Percentiles rank a stretch among this genome's conserved stretches.
Conservation (phyloP, 1,140 invertebrate species). For the Araneus ventricosus region DNA sequence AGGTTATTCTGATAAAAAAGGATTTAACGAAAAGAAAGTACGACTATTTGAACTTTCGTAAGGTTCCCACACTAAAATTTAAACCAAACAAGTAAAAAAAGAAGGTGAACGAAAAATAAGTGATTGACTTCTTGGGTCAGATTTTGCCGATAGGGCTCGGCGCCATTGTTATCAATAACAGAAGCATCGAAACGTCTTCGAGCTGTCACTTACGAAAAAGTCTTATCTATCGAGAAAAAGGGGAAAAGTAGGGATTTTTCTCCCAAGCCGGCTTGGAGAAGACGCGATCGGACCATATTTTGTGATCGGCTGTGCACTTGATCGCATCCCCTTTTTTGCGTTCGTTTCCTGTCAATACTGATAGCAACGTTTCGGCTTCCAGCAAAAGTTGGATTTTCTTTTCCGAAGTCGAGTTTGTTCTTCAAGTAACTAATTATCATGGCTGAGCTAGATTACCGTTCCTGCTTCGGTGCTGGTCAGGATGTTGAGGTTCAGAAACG, state of each 20-base stretch:
- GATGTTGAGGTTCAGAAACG: conserved; percentile 61
- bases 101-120: neutral
- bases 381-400: neutral
- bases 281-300: neutral
- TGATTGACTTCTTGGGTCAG: neutral
- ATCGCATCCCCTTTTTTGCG: neutral
- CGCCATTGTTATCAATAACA: conserved; percentile 24
- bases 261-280: neutral
- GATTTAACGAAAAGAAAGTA: neutral
- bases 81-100: neutral
- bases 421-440: neutral
- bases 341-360: neutral
- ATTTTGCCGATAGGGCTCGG: neutral
- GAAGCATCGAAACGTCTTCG: neutral
- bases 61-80: neutral
- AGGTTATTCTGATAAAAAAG: neutral
- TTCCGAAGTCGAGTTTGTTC: neutral
- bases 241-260: conserved; percentile 2
- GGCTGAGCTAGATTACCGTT: conserved; percentile 70
- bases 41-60: neutral
- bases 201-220: neutral
- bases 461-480: conserved; percentile 50
- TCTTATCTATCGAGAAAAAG: neutral
- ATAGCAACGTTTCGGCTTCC: no score
- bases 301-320: neutral